phyloP scores from a whole-genome alignment of 30 jellyfish, hydroid and myxozoan genomes.

The Turritopsis dohrnii region DNA sequence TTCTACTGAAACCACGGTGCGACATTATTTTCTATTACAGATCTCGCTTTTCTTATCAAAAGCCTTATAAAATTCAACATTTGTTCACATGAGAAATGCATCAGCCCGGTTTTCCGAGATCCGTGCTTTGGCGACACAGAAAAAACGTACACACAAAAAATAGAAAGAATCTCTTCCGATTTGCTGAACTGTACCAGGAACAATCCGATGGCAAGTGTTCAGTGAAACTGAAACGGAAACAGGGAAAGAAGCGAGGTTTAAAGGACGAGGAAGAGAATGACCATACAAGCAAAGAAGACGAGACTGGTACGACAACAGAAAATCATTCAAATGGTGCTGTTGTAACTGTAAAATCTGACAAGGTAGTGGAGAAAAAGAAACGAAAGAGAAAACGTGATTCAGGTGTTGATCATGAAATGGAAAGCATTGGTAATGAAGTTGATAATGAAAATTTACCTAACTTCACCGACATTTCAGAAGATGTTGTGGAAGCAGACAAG shows the following conservation, averaged over 20 bases:
- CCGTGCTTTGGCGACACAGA: constrained; percentile 8
- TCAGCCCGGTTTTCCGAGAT: no score
- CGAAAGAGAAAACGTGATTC: constrained; percentile 6
- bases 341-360: neutral
- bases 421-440: neutral
- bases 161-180: constrained; percentile 1
- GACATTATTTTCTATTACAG: no score
- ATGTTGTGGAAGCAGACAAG: neutral
- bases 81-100: no score
- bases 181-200: neutral
- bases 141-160: neutral
- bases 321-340: no score
- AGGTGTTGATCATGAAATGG: neutral
- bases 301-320: neutral
- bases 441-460: no score
- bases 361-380: neutral
- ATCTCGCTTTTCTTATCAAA: no score
- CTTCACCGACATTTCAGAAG: no score
- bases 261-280: neutral
- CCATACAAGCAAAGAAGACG: neutral
- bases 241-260: neutral
- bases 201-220: neutral
- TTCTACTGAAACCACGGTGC: no score
- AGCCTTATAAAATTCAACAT: no score
- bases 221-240: neutral